These are phyloP conservation scores for Meandrusa payeni DNA, from an alignment of 2,888 invertebrate species.

Conservation along the genomic window DNA sequence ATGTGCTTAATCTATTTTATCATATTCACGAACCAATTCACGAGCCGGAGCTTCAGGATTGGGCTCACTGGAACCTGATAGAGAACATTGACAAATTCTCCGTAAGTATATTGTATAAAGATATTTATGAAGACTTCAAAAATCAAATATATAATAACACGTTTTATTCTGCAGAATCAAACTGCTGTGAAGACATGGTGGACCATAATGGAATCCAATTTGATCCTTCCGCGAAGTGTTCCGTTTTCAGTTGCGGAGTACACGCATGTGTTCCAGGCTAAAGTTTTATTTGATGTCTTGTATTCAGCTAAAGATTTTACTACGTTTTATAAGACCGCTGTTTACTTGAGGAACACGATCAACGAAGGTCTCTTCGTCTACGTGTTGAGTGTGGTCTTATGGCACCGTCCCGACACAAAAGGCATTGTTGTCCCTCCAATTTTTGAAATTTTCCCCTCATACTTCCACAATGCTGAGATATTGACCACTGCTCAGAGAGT, in stretches of 20 bases:
- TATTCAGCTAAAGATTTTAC: slow-evolving; percentile 86
- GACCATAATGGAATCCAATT: slow-evolving; percentile 73
- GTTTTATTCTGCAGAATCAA: slow-evolving; percentile 66
- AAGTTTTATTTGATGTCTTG: slow-evolving; percentile 84
- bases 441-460: slow-evolving; percentile 87
- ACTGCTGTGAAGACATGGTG: slow-evolving; percentile 76
- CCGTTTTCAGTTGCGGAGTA: slow-evolving; percentile 80
- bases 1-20: slow-evolving; percentile 63
- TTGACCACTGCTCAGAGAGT: slow-evolving; percentile 84
- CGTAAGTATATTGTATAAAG: too few species aligned
- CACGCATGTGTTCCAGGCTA: slow-evolving; percentile 82
- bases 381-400: slow-evolving; percentile 81
- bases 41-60: slow-evolving; percentile 67
- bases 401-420: slow-evolving; percentile 83
- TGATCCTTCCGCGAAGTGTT: slow-evolving; percentile 78
- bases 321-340: slow-evolving; percentile 85
- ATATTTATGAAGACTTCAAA: too few species aligned
- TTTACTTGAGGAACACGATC: slow-evolving; percentile 83
- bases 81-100: slow-evolving; percentile 74
- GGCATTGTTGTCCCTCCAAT: slow-evolving; percentile 85
- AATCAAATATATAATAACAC: too few species aligned
- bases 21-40: slow-evolving; percentile 82
- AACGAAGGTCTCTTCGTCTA: slow-evolving; percentile 87
- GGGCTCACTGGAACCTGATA: slow-evolving; percentile 75
- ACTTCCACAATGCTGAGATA: slow-evolving; percentile 85